A percentile compares a stretch with the other conserved stretches of the same genome.
phyloP scores from a whole-genome alignment of 1,140 invertebrate species.

The Mercenaria mercenaria region DNA sequence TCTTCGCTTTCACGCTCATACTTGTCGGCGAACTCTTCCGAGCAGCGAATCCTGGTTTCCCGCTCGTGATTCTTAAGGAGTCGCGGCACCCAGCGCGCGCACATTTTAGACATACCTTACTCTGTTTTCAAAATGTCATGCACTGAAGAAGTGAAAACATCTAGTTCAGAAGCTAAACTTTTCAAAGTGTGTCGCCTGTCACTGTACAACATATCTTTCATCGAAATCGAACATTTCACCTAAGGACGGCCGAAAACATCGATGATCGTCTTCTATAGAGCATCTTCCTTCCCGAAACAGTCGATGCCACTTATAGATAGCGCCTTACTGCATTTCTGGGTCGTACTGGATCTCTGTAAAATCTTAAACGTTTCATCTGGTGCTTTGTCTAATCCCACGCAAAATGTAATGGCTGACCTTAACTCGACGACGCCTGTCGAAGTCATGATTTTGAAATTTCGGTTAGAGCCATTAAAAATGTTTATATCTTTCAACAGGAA shows the following conservation, averaged over 20 bases:
- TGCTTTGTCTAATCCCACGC: constrained; percentile 2
- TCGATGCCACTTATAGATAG: constrained; percentile 19
- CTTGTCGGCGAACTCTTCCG: too few relatives aligned
- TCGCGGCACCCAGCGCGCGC: too few relatives aligned
- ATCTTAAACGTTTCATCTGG: constrained; percentile 7
- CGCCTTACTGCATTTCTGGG: constrained; percentile 1
- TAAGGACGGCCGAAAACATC: not conserved
- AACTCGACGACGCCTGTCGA: constrained; percentile 20
- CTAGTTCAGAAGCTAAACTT: constrained; percentile 38
- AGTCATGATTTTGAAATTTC: constrained; percentile 27
- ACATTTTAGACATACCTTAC: constrained; percentile 7
- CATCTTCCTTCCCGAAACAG: constrained; percentile 15
- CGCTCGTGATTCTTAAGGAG: too few relatives aligned
- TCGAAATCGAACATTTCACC: constrained; percentile 19
- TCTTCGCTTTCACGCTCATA: too few relatives aligned
- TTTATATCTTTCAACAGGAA: constrained; percentile 8
- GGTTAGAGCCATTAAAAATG: not conserved
- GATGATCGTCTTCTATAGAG: too few relatives aligned
- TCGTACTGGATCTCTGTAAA: constrained; percentile 1
- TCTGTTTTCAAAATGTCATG: constrained; percentile 18
- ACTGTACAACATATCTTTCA: constrained; percentile 16
- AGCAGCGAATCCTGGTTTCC: too few relatives aligned
- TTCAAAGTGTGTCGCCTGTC: constrained; percentile 11
- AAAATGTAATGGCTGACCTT: constrained; percentile 6
- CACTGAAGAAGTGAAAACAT: constrained; percentile 26